phyloP scores from a whole-genome alignment of 2,797 vertebrate species.

The Acanthurus tractus region DNA sequence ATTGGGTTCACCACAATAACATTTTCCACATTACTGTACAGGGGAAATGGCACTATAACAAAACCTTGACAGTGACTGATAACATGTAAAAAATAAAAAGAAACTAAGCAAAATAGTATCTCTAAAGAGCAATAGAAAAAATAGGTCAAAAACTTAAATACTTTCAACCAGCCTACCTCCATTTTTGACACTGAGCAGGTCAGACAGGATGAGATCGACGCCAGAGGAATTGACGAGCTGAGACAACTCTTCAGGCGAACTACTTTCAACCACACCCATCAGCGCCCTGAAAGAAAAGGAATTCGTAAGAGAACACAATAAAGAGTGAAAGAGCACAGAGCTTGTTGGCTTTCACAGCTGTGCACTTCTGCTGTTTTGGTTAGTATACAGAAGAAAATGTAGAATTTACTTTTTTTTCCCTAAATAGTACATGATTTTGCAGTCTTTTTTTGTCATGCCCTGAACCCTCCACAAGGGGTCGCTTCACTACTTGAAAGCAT shows the following conservation, averaged over 20 bases:
- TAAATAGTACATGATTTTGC: not conserved
- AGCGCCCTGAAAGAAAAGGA: conserved; percentile 58
- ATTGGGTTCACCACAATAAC: no score
- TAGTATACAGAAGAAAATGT: no score
- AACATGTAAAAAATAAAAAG: not conserved
- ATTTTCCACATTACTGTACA: not conserved
- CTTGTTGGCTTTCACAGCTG: no score
- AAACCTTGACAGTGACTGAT: no score
- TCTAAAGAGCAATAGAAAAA: not conserved
- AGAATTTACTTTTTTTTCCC: no score
- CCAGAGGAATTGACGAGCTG: conserved; percentile 73
- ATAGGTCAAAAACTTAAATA: not conserved
- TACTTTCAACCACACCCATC: conserved; percentile 66
- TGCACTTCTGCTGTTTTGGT: no score
- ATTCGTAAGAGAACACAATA: not conserved
- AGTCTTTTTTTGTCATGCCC: not conserved
- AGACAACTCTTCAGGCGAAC: conserved; percentile 27
- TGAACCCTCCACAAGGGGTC: conserved; percentile 55
- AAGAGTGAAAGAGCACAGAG: no score
- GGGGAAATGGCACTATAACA: no score
- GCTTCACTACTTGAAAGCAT: not conserved
- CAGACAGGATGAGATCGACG: conserved; percentile 80
- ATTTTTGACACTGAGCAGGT: conserved; percentile 51
- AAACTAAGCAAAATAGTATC: not conserved
- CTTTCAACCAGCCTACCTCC: conserved; percentile 39